These are phyloP conservation scores for Chrysochloris asiatica DNA, from an alignment of 2,113 vertebrate species.

Conservation along the genomic window DNA sequence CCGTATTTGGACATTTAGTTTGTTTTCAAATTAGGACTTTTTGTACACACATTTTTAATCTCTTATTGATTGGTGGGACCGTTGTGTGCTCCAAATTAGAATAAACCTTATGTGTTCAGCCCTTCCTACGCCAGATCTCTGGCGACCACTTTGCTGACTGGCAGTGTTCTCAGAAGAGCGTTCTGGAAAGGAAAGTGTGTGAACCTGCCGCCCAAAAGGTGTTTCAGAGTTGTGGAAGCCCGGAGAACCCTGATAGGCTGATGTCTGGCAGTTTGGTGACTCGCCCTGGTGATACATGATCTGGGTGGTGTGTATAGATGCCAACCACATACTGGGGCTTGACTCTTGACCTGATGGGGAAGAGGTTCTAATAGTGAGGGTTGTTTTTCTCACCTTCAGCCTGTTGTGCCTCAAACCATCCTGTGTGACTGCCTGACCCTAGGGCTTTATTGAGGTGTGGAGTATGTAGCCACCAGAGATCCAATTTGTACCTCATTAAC, in stretches of 20 bases:
- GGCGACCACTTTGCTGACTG: not conserved
- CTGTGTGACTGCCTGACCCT: not conserved
- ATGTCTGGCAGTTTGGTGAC: not conserved
- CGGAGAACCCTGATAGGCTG: not conserved
- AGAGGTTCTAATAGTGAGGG: not conserved
- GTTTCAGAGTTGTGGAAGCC: not conserved
- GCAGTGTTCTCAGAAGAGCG: not conserved
- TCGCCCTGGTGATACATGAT: not conserved
- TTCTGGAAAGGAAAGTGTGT: not conserved
- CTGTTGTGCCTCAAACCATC: not conserved
- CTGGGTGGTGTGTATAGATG: not conserved
- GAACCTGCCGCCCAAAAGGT: not conserved
- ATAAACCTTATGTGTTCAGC: not conserved
- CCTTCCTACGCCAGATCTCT: not conserved
- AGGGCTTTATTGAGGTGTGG: slow-evolving; percentile 26
- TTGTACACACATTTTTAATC: not conserved
- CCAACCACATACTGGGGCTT: not conserved
- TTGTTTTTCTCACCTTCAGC: slow-evolving; percentile 29
- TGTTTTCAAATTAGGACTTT: not conserved
- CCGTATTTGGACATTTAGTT: not conserved
- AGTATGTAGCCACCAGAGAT: slow-evolving; percentile 40
- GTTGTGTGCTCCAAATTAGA: not conserved
- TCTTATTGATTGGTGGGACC: not conserved
- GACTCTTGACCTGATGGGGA: not conserved
- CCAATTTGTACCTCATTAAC: slow-evolving; percentile 27